Evolutionary conservation across 2,797 vertebrate genomes (phyloP).

Genomic region (Silurus lanzhouensis): DNA sequence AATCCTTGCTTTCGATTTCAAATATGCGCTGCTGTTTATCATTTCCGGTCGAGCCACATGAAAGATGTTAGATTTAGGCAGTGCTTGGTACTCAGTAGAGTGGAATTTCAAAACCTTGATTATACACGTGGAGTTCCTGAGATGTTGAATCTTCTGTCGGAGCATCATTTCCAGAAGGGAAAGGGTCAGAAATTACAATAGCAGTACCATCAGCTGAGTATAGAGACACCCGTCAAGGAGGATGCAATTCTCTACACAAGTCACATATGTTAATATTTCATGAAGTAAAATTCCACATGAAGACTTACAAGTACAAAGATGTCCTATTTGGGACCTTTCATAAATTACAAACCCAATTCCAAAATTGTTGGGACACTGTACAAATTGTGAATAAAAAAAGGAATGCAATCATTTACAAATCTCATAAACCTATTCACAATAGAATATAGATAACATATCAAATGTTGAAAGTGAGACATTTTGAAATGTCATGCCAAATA

Average conservation of each 20-base stretch:
- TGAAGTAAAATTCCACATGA: not conserved
- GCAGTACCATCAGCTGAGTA: constrained; percentile 38
- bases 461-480: too few relatives aligned
- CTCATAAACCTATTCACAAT: too few relatives aligned
- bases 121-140: constrained; percentile 49
- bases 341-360: not conserved
- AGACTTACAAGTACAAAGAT: not conserved
- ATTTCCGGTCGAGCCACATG: constrained; percentile 22
- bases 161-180: constrained; percentile 45
- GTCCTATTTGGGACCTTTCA: not conserved
- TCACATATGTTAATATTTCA: not conserved
- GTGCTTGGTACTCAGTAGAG: constrained; percentile 35
- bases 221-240: constrained; percentile 34
- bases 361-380: too few relatives aligned
- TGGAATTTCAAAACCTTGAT: constrained; percentile 23
- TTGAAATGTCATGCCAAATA: too few relatives aligned
- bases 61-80: constrained; percentile 43
- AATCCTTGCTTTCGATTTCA: constrained; percentile 17
- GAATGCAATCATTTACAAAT: too few relatives aligned
- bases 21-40: not conserved
- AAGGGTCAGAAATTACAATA: constrained; percentile 54
- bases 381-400: too few relatives aligned
- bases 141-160: constrained; percentile 52
- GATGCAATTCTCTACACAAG: not conserved
- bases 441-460: too few relatives aligned